Conservation (phyloP, 2,888 invertebrate genomes). For the Tupiocoris notatus region DNA sequence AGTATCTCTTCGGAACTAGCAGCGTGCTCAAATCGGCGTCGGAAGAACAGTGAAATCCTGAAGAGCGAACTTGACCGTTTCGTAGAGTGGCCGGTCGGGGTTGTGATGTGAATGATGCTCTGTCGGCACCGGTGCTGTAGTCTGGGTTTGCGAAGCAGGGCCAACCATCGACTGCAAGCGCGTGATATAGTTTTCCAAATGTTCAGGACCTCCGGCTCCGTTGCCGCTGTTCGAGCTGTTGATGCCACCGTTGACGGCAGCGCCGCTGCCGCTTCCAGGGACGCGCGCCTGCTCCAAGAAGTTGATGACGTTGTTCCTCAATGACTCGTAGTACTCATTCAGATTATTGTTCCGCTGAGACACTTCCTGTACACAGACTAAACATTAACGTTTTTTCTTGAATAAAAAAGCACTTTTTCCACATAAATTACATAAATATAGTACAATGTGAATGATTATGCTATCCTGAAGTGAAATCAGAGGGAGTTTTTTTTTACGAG, state of each 20-base stretch:
- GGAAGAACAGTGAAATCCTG: constrained; percentile 89
- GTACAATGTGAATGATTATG: too few relatives aligned
- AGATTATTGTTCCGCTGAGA: constrained; percentile 70
- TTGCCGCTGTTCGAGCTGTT: constrained; percentile 56
- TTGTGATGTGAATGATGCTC: constrained; percentile 56
- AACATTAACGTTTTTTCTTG: constrained; percentile 36
- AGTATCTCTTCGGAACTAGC: too few relatives aligned
- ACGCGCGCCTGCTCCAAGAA: constrained; percentile 85
- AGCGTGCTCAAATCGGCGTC: constrained; percentile 60
- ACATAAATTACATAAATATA: too few relatives aligned
- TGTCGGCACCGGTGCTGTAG: constrained; percentile 39
- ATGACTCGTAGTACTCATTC: constrained; percentile 88
- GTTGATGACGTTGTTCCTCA: constrained; percentile 89
- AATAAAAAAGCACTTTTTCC: neutral
- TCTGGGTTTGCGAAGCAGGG: constrained; percentile 39
- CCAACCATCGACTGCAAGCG: constrained; percentile 86
- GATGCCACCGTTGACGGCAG: constrained; percentile 48
- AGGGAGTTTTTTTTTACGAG: too few relatives aligned
- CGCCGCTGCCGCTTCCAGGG: constrained; percentile 63
- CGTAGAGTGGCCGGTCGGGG: constrained; percentile 77
- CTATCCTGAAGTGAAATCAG: too few relatives aligned
- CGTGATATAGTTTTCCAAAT: constrained; percentile 89
- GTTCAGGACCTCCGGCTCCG: constrained; percentile 62
- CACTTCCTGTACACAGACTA: constrained; percentile 44
- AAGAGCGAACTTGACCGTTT: constrained; percentile 85